Conservation (phyloP, 1,140 invertebrate species). For the Procambarus clarkii region DNA sequence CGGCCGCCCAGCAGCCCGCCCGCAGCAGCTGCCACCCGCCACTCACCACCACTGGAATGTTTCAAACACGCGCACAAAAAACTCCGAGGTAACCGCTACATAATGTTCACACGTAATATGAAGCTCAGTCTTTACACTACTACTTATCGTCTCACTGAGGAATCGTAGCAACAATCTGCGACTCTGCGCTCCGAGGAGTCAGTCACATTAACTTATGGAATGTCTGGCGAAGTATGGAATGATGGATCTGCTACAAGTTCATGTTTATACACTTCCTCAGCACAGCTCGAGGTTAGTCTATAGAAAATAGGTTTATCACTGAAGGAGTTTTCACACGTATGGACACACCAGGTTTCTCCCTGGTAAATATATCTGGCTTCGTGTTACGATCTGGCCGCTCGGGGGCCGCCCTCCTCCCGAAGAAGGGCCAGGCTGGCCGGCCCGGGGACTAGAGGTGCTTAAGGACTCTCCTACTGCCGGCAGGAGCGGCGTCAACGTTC, state of each 20-base stretch:
- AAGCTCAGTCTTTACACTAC: constrained; percentile 65
- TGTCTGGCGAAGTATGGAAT: constrained; percentile 63
- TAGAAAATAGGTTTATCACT: constrained; percentile 57
- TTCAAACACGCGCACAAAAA: constrained; percentile 68
- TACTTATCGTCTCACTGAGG: constrained; percentile 56
- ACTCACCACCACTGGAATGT: constrained; percentile 62
- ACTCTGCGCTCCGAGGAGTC: constrained; percentile 32
- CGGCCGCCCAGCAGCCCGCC: constrained; percentile 40
- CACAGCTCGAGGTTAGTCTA: constrained; percentile 39
- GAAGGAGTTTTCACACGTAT: constrained; percentile 57
- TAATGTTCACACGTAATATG: constrained; percentile 68
- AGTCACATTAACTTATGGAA: constrained; percentile 29
- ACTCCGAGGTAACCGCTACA: constrained; percentile 67
- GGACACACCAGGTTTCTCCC: constrained; percentile 58
- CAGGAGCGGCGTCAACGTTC: constrained; percentile 31
- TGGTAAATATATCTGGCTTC: constrained; percentile 16
- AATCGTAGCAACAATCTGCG: constrained; percentile 24
- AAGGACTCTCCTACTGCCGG: constrained; percentile 47
- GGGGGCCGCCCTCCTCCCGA: constrained; percentile 18
- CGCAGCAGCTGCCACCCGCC: constrained; percentile 59
- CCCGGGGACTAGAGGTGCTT: constrained; percentile 56
- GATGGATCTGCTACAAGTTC: constrained; percentile 7
- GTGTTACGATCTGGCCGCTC: constrained; percentile 20
- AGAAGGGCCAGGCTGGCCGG: constrained; percentile 38
- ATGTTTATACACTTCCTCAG: constrained; percentile 53